Base-by-base conservation (phyloP, 2,888 invertebrate genomes). In the Lucinisca nassula region DNA sequence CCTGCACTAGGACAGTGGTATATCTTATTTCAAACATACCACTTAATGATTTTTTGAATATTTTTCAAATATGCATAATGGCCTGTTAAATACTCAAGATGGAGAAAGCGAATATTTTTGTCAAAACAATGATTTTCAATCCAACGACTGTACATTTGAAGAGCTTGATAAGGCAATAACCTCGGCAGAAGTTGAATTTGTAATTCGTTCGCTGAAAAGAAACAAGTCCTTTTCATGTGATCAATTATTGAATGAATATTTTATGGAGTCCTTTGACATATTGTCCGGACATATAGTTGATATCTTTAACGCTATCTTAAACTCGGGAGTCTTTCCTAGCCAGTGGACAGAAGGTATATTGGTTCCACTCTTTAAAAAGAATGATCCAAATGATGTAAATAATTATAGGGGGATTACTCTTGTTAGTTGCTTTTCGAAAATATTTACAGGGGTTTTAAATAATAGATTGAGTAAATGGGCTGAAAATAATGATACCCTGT, bases 371-470 rank as follows among this genome's bases (percentile, higher is more conserved):
- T 49, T 61, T 35, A 85, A 86, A 70, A 80, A 79, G 37, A 67
- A 58, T 55, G 72, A 35, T 55, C 14, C 12, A 40, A 45, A 51
- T 37, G 27, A 74, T 37, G 75, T 70, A 24, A 38, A 75, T 8
- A 80, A 84, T 27, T 84, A 75, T 14, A 30, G 80, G n/a, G 76
- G 80, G 21, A 79, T 84, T 38, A 75, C 76, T 3, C 55, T 84
- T 27, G 27, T 76, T 4, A 84, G 67, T 76, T 84, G 84, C 58
- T 40, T 80, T n/a, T 37, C 79, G 1, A 74, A 84, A 67, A 24
- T 84, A 27, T 84, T 84, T 51, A 80, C 84, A 12, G n/a, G 30
- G 70, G 61, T 84, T 24, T 37, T 84, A 24, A 80, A 84, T 84
- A 70, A 58, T 14, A 73, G 77, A 73, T 32, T 85, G 17, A 37